These are phyloP conservation scores for Xestia ashworthii DNA, from an alignment of 2,888 invertebrate genomes.

Conservation along the genomic window DNA sequence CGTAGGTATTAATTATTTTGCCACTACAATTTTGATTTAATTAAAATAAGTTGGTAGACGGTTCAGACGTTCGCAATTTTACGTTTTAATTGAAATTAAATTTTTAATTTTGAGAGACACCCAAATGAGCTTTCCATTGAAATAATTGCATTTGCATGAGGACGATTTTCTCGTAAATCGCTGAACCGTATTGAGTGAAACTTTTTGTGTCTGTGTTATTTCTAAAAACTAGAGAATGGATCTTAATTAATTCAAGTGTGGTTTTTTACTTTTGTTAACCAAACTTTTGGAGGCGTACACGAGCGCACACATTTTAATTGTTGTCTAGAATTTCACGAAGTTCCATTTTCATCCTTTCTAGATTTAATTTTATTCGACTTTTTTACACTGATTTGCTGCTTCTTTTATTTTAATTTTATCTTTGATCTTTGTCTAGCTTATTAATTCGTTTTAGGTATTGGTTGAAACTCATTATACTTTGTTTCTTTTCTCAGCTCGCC, in stretches of 20 bases:
- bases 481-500: neutral
- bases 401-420: neutral
- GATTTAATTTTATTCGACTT: neutral
- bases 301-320: neutral
- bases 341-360: neutral
- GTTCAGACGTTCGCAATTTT: constrained; percentile 17
- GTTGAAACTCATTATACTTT: neutral
- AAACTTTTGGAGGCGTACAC: neutral
- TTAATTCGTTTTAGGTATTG: neutral
- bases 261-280: constrained; percentile 8
- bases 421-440: neutral
- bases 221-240: constrained; percentile 10
- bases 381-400: neutral
- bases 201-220: constrained; percentile 35
- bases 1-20: constrained; percentile 13
- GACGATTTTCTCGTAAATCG: constrained; percentile 17
- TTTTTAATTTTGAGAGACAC: constrained; percentile 8
- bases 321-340: neutral
- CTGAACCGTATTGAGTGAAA: constrained; percentile 19
- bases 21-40: constrained; percentile 24
- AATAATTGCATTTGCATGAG: constrained; percentile 46
- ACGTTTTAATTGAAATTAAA: constrained; percentile 28
- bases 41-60: constrained; percentile 31
- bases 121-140: neutral
- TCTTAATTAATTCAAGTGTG: constrained; percentile 12